Evolutionary conservation across 2,797 vertebrate species (phyloP), one percentile per base, ranked within the genome.

Genomic region (Etheostoma nigrum): DNA sequence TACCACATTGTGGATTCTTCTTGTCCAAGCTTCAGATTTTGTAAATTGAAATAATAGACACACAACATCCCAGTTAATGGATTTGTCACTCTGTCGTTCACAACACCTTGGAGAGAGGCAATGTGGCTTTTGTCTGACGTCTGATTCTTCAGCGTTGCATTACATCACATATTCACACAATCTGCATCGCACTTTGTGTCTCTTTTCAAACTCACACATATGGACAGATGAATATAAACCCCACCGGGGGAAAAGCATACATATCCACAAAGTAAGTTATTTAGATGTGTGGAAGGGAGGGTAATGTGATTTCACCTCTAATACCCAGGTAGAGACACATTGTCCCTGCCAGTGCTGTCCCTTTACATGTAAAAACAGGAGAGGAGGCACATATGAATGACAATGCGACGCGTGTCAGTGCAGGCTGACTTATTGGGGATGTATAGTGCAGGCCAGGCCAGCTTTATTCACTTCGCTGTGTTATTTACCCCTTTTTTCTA

Each of bases 401-500:
- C 91, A 93, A 93, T 90, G 84, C 27, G 74, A 79, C 77, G 80
- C 44, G 73, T 90, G 91, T 91, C 91, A 84, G 77, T 47, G 81
- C 71, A 6, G 70, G 78, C 87, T 88, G 82, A 90, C 84, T 90
- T 90, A 93, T 91, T 94, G 89, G 87, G 75, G 81, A 89, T 85
- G 88, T 79, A 81, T 82, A 81, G 89, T 81, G 74, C 72, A 59
- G 71, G 62, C 78, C 68, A 8, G 83, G 85, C 81, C 74, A 67
- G 83, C 80, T 83, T 85, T 82, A 91, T 93, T 85, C 89, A 86
- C 74, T 21, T 72, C 23, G 33, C 77, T 65, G 78, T 86, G 91
- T 90, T 92, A 92, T 94, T 94, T 92, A 89, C 90, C 75, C 66
- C 75, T 78, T 84, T 82, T 90, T 91, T 91, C 89, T 91, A 91